Evolutionary conservation across 2,797 vertebrate genomes (phyloP).

Genomic region (Acanthiza pusilla): DNA sequence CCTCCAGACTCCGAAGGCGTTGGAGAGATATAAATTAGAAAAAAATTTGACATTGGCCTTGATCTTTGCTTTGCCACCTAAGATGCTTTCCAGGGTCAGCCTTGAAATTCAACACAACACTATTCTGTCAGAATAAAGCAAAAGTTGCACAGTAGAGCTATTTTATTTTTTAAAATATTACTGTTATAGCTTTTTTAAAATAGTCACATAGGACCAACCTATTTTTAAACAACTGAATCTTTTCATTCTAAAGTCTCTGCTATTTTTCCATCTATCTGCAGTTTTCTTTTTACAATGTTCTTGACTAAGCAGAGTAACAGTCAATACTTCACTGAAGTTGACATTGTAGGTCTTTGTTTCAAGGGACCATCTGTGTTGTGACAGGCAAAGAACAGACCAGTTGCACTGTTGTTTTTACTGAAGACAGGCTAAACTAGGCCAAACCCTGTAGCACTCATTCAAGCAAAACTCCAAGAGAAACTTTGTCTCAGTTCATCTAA

Average conservation of each 20-base stretch:
- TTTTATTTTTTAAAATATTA: neutral
- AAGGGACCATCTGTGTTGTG: neutral
- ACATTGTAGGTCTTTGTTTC: neutral
- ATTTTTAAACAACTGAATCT: slow-evolving; percentile 57
- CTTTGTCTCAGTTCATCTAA: neutral
- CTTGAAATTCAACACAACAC: slow-evolving; percentile 41
- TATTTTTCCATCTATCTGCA: slow-evolving; percentile 32
- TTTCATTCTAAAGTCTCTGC: slow-evolving; percentile 41
- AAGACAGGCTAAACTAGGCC: neutral
- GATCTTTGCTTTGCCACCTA: slow-evolving; percentile 46
- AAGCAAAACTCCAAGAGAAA: slow-evolving; percentile 1
- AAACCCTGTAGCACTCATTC: neutral
- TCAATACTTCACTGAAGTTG: neutral
- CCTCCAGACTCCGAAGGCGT: slow-evolving; percentile 4
- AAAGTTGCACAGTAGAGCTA: neutral
- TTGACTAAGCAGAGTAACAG: slow-evolving; percentile 17
- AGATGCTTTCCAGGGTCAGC: slow-evolving; percentile 28
- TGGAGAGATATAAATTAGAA: slow-evolving; percentile 14
- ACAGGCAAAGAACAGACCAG: neutral
- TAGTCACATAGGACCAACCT: slow-evolving; percentile 25
- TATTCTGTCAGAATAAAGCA: slow-evolving; percentile 3
- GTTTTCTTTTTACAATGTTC: slow-evolving; percentile 6
- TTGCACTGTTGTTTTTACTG: neutral
- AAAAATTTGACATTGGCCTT: neutral
- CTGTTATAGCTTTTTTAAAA: neutral